Evolutionary conservation across 2,888 invertebrate species (phyloP).

Genomic region (Hanleya hanleyi): DNA sequence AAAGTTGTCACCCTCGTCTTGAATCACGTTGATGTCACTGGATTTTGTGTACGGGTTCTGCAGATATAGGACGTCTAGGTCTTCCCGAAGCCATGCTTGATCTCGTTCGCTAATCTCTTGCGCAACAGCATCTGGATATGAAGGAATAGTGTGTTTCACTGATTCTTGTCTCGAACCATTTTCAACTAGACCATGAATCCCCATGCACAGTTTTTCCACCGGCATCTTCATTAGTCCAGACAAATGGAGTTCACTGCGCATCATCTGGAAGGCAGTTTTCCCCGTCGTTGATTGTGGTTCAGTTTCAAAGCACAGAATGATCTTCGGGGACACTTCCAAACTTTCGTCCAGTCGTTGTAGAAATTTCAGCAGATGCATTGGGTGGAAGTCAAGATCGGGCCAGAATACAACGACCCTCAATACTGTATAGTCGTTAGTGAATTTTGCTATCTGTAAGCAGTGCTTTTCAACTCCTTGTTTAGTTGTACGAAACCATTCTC

Average conservation of each 20-base stretch:
- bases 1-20: constrained; percentile 42
- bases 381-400: constrained; percentile 21
- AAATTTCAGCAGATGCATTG: constrained; percentile 16
- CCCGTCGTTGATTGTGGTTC: neutral
- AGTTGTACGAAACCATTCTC: constrained; percentile 33
- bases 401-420: constrained; percentile 35
- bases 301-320: constrained; percentile 5
- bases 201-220: constrained; percentile 22
- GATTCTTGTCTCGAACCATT: too few relatives aligned
- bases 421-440: constrained; percentile 36
- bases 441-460: constrained; percentile 31
- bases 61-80: constrained; percentile 39
- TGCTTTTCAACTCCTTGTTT: constrained; percentile 22
- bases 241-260: neutral
- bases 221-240: neutral
- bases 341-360: constrained; percentile 12
- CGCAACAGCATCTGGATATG: too few relatives aligned
- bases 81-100: constrained; percentile 37
- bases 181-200: constrained; percentile 6
- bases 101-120: constrained; percentile 26
- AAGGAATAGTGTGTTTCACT: neutral
- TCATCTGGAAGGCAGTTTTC: neutral
- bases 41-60: constrained; percentile 24
- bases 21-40: constrained; percentile 23
- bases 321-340: neutral